Base-by-base conservation (phyloP, 1,140 invertebrate species). In the Meteorus sp. region DNA sequence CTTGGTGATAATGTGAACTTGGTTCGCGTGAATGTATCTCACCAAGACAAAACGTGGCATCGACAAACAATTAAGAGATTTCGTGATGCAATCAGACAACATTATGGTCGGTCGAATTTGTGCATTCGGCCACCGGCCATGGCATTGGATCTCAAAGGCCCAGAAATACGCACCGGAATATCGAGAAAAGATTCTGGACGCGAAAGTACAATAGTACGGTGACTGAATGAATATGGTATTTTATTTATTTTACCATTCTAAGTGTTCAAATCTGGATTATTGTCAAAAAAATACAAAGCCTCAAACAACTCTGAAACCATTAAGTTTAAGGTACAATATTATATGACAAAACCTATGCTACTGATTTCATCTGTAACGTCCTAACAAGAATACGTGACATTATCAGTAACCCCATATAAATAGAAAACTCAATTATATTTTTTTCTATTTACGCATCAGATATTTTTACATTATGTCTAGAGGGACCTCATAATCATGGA, bases 81-180 rank as follows among this genome's bases (percentile, higher is more conserved):
- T 54, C 52, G 22, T 52, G 61, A 51, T 8, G 31, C 27, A 51
- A 59, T 51, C 13, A 48, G 59, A 57, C 60, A 56, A 35, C 62
- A 35, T 1, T 13, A 9, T 48, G 13, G 8, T 45, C 55, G n/a
- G 8, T 1, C 22, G 1, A 19, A 22, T 7, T 5, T 41, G 0
- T 3, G 31, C 13, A n/a, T 15, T 41, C 9, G 50, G 20, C 35
- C 81, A 20, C 68, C 82, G 23, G 79, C 74, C 19, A 55, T 80
- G 19, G 71, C 80, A n/a, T 69, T 80, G 13, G 74, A 82, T 61
- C 74, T 80, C 8, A 67, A 69, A 53, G 76, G 78, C 0, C 78
- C 78, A 25, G 76, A 81, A 53, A 82, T 82, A 62, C 61, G 77
- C 29, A 76, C 73, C 8, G 78, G 80, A 25, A 68, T 72, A 59